These are phyloP conservation scores for Notoglanidium macrostoma DNA, from an alignment of 2,797 vertebrate species.

Conservation along the genomic window DNA sequence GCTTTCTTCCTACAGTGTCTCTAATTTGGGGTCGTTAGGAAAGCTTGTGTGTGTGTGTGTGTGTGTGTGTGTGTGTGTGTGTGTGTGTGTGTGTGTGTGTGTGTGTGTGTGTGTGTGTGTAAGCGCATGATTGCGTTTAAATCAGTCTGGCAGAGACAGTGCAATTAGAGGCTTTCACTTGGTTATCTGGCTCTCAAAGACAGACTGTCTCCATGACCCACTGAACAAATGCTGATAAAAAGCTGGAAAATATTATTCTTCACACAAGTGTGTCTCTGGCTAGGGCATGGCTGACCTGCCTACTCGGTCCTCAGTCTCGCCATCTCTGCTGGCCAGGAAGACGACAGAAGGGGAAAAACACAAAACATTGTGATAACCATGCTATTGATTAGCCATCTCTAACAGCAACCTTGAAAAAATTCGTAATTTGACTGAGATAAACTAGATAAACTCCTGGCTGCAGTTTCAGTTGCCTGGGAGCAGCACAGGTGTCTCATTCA, in stretches of 20 bases:
- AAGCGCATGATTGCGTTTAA: slow-evolving; percentile 58
- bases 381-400: slow-evolving; percentile 52
- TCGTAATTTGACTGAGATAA: slow-evolving; percentile 36
- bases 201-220: slow-evolving; percentile 65
- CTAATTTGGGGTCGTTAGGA: slow-evolving; percentile 62
- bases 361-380: slow-evolving; percentile 48
- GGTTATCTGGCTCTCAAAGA: slow-evolving; percentile 69
- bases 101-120: slow-evolving; percentile 30
- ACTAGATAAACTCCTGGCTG: slow-evolving; percentile 28
- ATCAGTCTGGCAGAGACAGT: slow-evolving; percentile 62
- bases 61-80: slow-evolving; percentile 35
- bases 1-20: slow-evolving; percentile 62
- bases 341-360: slow-evolving; percentile 44
- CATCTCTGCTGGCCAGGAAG: slow-evolving; percentile 54
- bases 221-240: slow-evolving; percentile 73
- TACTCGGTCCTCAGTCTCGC: slow-evolving; percentile 39
- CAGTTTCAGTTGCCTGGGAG: slow-evolving; percentile 1
- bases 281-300: slow-evolving; percentile 50
- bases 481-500: slow-evolving; percentile 38
- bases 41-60: slow-evolving; percentile 53
- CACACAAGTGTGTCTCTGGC: slow-evolving; percentile 57
- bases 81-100: slow-evolving; percentile 37
- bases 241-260: slow-evolving; percentile 64
- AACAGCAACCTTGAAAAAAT: slow-evolving; percentile 26
- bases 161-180: slow-evolving; percentile 61